phyloP scores from a whole-genome alignment of 1,140 invertebrate genomes.

The Papilio aristodemus region DNA sequence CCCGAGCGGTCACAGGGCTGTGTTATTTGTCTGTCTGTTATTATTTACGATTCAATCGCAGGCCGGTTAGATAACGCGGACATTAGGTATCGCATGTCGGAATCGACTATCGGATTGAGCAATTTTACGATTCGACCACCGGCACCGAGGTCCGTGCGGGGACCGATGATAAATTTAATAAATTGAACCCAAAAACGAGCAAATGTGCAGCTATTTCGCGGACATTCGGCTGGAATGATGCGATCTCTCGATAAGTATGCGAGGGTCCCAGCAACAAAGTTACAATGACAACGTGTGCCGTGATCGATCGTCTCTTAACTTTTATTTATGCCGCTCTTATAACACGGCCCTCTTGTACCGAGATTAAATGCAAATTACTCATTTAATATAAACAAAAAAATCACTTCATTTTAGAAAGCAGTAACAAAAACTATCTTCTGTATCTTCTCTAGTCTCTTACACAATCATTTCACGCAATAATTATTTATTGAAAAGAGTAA shows the following conservation, averaged over 20 bases:
- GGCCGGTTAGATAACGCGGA: constrained; percentile 9
- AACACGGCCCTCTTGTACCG: not conserved
- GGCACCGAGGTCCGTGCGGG: not conserved
- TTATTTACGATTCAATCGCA: constrained; percentile 26
- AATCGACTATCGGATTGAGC: constrained; percentile 21
- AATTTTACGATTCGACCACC: constrained; percentile 31
- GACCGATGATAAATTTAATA: constrained; percentile 26
- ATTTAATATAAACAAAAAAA: constrained; percentile 11
- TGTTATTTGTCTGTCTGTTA: constrained; percentile 22
- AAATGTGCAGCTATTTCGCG: constrained; percentile 25
- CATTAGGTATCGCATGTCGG: constrained; percentile 14
- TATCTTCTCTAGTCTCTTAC: no score
- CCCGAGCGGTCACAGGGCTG: constrained; percentile 11
- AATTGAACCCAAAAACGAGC: constrained; percentile 25
- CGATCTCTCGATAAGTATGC: constrained; percentile 24
- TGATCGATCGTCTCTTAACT: constrained; percentile 24
- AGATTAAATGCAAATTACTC: constrained; percentile 26
- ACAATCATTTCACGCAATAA: no score
- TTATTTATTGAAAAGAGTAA: no score
- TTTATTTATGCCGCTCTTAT: constrained; percentile 28
- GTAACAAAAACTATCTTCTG: no score
- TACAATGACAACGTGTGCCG: constrained; percentile 1
- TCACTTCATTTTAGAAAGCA: no score
- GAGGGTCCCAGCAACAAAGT: not conserved
- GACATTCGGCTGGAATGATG: constrained; percentile 26